Percentiles rank a stretch among this genome's conserved stretches.
Conservation (phyloP, 2,797 vertebrate genomes). For the Botia kubotai region DNA sequence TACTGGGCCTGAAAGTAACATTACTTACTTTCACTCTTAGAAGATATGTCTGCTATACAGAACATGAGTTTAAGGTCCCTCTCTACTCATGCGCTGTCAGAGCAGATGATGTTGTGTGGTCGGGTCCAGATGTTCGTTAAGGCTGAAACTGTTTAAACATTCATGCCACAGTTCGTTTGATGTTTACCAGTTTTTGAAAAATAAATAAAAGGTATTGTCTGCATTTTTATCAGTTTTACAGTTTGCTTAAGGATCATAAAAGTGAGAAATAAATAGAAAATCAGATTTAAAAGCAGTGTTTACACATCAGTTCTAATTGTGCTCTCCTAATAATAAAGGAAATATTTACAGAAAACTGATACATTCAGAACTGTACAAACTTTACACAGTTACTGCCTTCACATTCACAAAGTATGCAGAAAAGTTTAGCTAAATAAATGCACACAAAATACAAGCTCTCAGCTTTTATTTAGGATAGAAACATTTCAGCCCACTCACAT, state of each 20-base stretch:
- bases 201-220: not conserved
- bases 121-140: not conserved
- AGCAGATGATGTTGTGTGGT: not conserved
- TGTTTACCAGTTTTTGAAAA: not conserved
- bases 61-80: no score
- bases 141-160: not conserved
- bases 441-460: not conserved
- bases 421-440: not conserved
- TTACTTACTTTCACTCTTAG: not conserved
- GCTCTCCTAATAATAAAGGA: not conserved
- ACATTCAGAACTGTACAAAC: no score
- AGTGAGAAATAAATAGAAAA: not conserved
- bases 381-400: no score
- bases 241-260: not conserved
- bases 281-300: not conserved
- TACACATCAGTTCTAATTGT: not conserved
- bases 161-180: not conserved
- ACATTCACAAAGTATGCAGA: not conserved
- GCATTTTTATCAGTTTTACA: not conserved
- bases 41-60: not conserved
- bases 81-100: not conserved
- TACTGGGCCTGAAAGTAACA: conserved; percentile 5
- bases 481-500: conserved; percentile 13
- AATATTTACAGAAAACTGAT: no score
- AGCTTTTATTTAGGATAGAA: not conserved